Evolutionary conservation across 53 echinoderm and acorn worm genomes (phyloP).

Genomic region (Temnopleurus reevesii): DNA sequence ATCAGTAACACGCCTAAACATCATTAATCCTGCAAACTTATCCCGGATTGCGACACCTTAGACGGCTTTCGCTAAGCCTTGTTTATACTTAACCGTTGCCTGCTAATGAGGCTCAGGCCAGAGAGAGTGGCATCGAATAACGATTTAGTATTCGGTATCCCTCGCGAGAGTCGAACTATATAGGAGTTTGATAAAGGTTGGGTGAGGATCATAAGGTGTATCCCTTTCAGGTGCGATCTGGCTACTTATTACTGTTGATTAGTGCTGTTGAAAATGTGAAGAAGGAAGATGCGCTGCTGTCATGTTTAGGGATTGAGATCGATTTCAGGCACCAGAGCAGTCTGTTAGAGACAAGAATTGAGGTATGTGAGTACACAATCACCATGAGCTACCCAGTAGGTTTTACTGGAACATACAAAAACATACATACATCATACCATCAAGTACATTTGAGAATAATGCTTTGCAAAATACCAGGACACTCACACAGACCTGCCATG

Average conservation of each 20-base stretch:
- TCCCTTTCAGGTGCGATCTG: conserved; percentile 3
- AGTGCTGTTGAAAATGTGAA: not conserved
- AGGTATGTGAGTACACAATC: too few species aligned
- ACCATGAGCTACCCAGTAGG: too few species aligned
- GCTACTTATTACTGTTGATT: conserved; percentile 36
- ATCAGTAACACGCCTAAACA: conserved; percentile 47
- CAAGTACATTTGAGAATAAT: too few species aligned
- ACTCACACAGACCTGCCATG: too few species aligned
- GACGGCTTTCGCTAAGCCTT: not conserved
- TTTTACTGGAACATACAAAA: too few species aligned
- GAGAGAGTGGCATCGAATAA: conserved; percentile 19
- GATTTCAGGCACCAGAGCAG: too few species aligned
- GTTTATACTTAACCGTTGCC: conserved; percentile 39
- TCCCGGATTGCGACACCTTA: conserved; percentile 38
- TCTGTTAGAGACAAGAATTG: too few species aligned
- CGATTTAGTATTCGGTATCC: conserved; percentile 2
- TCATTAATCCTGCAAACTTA: conserved; percentile 52
- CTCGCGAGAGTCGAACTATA: not conserved
- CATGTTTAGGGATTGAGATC: too few species aligned
- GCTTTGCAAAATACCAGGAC: too few species aligned
- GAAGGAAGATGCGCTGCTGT: not conserved
- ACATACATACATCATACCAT: too few species aligned
- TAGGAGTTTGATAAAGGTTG: not conserved
- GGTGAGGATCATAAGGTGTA: not conserved
- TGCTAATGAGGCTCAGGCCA: conserved; percentile 12